Evolutionary conservation across 1,140 invertebrate genomes (phyloP).

Genomic region (Fopius arisanus): DNA sequence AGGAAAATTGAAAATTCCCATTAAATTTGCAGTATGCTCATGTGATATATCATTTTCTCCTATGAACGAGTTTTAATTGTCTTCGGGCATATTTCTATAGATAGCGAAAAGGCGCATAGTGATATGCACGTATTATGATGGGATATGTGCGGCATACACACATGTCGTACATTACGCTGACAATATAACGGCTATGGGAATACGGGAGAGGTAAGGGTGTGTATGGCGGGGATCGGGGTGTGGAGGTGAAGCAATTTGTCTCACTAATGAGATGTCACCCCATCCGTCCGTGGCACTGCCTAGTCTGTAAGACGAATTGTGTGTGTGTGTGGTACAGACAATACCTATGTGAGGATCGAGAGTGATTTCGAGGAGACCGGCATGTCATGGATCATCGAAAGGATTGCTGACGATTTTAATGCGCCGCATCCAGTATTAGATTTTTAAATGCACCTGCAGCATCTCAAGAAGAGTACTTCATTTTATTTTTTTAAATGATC

Average conservation of each 20-base stretch:
- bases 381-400: conserved; percentile 17
- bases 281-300: conserved; percentile 42
- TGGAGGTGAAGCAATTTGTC: conserved; percentile 65
- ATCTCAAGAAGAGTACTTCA: too few relatives aligned
- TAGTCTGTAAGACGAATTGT: conserved; percentile 39
- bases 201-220: background rate
- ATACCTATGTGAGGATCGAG: background rate
- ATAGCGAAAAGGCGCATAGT: background rate
- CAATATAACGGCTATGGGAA: background rate
- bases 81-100: conserved; percentile 18
- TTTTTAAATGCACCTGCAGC: too few relatives aligned
- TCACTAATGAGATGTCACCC: conserved; percentile 66
- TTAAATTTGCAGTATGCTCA: too few relatives aligned
- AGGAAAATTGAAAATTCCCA: too few relatives aligned
- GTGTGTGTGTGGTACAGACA: background rate
- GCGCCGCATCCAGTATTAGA: too few relatives aligned
- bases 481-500: too few relatives aligned
- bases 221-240: conserved; percentile 33
- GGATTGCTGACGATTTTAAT: conserved; percentile 1
- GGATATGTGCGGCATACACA: background rate
- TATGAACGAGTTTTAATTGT: too few relatives aligned
- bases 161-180: background rate
- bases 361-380: conserved; percentile 20
- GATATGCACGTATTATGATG: background rate
- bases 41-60: too few relatives aligned